Percentiles rank a stretch among this genome's conserved stretches.
Evolutionary conservation across 2,797 vertebrate genomes (phyloP).

Genomic region (Thalassophryne amazonica): DNA sequence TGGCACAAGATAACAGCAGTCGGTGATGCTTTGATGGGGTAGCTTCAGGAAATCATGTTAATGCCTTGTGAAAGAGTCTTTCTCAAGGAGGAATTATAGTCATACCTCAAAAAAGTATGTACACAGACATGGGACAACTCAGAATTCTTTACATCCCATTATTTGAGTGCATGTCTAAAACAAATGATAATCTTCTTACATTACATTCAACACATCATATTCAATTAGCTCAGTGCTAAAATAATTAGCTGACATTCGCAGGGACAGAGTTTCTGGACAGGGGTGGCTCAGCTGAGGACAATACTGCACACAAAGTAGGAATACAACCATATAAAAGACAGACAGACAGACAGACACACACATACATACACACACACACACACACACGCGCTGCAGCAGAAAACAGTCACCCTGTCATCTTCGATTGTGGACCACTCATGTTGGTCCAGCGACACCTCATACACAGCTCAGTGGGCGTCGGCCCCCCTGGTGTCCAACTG

Average conservation of each 20-base stretch:
- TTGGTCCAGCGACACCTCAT: constrained; percentile 75
- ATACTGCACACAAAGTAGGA: constrained; percentile 63
- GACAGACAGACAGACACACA: constrained; percentile 23
- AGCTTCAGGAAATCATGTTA: background rate
- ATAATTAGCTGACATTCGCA: constrained; percentile 63
- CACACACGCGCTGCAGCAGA: constrained; percentile 53
- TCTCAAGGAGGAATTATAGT: background rate
- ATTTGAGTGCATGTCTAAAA: constrained; percentile 43
- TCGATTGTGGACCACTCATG: constrained; percentile 71
- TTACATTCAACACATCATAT: constrained; percentile 42
- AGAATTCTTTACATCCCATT: constrained; percentile 55
- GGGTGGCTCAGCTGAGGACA: constrained; percentile 68
- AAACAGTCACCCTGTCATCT: constrained; percentile 80
- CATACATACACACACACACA: constrained; percentile 16
- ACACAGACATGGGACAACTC: background rate
- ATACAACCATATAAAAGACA: constrained; percentile 22
- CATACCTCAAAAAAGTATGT: background rate
- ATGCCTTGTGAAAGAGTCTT: background rate
- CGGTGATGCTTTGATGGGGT: constrained; percentile 11
- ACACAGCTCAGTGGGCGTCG: constrained; percentile 57
- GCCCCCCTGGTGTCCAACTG: constrained; percentile 69
- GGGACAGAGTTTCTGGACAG: constrained; percentile 45
- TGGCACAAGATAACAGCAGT: constrained; percentile 13
- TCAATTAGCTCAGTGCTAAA: constrained; percentile 53
- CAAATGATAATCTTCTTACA: constrained; percentile 57